Conservation (phyloP, 2,113 vertebrate species). For the Cochlearius cochlearius region DNA sequence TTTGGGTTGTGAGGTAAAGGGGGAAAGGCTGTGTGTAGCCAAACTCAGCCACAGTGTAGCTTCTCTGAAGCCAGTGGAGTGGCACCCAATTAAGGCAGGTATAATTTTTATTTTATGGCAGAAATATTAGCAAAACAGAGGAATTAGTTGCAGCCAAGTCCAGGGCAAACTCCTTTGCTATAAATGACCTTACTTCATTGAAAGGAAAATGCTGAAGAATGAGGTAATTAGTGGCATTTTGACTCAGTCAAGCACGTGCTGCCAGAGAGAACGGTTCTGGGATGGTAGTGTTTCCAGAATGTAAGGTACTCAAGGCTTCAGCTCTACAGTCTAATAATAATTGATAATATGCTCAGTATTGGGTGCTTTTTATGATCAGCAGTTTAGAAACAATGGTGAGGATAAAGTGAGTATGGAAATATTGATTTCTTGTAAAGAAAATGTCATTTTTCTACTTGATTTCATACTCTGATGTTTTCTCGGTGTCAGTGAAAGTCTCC, state of each 20-base stretch:
- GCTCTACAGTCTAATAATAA: not conserved
- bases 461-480: not conserved
- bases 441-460: not conserved
- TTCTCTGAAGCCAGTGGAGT: not conserved
- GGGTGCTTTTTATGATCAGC: not conserved
- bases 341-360: not conserved
- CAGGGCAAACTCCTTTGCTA: not conserved
- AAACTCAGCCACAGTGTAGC: not conserved
- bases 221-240: not conserved
- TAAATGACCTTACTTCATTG: not conserved
- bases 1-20: not conserved
- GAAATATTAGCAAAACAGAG: not conserved
- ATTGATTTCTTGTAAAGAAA: not conserved
- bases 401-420: not conserved
- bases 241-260: not conserved
- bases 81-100: not conserved
- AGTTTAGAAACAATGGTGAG: not conserved
- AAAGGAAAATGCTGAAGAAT: not conserved
- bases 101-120: not conserved
- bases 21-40: not conserved
- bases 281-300: not conserved
- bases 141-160: not conserved
- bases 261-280: not conserved
- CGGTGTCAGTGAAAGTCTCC: not conserved
- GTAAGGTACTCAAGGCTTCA: not conserved